These are phyloP conservation scores for Amblyjoppa proteus DNA, from an alignment of 2,888 invertebrate genomes.

Conservation along the genomic window DNA sequence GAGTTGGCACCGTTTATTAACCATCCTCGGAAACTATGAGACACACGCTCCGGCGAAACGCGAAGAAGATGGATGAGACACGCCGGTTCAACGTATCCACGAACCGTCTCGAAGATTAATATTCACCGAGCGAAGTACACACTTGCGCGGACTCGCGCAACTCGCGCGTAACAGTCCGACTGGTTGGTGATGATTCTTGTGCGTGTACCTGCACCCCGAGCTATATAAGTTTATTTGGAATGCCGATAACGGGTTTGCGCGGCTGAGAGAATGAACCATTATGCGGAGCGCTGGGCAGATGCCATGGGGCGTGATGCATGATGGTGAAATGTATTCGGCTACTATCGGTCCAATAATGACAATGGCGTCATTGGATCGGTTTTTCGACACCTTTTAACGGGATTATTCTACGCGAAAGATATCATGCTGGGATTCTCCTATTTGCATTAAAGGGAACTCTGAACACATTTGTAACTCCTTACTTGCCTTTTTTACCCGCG, in stretches of 20 bases:
- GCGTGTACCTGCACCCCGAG: neutral
- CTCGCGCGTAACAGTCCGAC: slow-evolving; percentile 9
- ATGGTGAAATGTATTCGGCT: too few species aligned
- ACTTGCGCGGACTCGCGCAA: slow-evolving; percentile 15
- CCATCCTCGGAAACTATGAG: slow-evolving; percentile 50
- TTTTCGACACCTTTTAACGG: too few species aligned
- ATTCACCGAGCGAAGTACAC: slow-evolving; percentile 32
- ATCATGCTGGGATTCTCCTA: too few species aligned
- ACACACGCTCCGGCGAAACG: slow-evolving; percentile 44
- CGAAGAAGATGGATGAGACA: slow-evolving; percentile 58
- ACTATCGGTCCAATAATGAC: too few species aligned
- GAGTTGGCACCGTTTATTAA: slow-evolving; percentile 50
- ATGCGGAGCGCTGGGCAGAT: neutral
- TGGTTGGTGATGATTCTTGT: neutral
- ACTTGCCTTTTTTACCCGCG: too few species aligned
- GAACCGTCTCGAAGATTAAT: slow-evolving; percentile 54
- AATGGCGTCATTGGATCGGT: too few species aligned
- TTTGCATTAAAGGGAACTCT: too few species aligned
- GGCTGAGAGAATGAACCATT: neutral
- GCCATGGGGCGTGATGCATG: neutral
- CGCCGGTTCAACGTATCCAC: slow-evolving; percentile 50
- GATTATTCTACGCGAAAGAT: too few species aligned
- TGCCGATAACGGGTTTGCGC: neutral
- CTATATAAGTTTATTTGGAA: slow-evolving; percentile 8
- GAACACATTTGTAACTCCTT: too few species aligned